phyloP scores from a whole-genome alignment of 2,113 vertebrate genomes.

The Scartelaos histophorus region DNA sequence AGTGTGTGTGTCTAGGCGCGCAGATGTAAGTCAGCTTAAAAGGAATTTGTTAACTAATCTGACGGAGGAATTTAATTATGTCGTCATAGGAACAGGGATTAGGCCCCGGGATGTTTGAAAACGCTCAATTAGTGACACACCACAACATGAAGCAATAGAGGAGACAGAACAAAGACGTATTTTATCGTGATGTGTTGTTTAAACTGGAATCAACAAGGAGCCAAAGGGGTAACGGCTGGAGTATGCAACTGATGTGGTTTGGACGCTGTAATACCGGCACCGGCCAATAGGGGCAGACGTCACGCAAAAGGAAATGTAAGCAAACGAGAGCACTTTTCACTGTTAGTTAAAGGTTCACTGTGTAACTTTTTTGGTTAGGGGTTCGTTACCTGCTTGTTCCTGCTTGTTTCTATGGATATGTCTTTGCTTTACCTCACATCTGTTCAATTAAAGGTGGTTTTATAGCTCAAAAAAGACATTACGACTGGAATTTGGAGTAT shows the following conservation, averaged over 20 bases:
- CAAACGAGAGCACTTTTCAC: too few relatives aligned
- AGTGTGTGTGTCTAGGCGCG: slow-evolving; percentile 25
- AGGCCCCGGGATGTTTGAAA: slow-evolving; percentile 66
- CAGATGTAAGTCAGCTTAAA: slow-evolving; percentile 28
- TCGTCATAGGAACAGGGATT: slow-evolving; percentile 62
- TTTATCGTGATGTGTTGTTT: slow-evolving; percentile 1
- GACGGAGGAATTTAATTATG: slow-evolving; percentile 61
- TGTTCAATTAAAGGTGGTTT: too few relatives aligned
- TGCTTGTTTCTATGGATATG: too few relatives aligned
- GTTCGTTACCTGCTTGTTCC: too few relatives aligned
- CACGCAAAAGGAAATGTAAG: background rate
- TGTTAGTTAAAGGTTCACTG: too few relatives aligned
- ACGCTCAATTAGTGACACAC: slow-evolving; percentile 63
- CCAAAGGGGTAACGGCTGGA: background rate
- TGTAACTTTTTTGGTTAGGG: too few relatives aligned
- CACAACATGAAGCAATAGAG: slow-evolving; percentile 52
- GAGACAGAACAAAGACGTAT: background rate
- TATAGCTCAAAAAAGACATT: too few relatives aligned
- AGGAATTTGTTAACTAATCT: slow-evolving; percentile 64
- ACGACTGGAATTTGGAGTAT: too few relatives aligned
- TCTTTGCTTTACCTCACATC: too few relatives aligned
- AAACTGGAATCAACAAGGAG: background rate
- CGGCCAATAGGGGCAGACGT: background rate
- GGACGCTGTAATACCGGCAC: background rate
- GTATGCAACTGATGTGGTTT: background rate